Evolutionary conservation across 1,140 invertebrate genomes (phyloP).

Genomic region (Bursaphelenchus mucronatus): DNA sequence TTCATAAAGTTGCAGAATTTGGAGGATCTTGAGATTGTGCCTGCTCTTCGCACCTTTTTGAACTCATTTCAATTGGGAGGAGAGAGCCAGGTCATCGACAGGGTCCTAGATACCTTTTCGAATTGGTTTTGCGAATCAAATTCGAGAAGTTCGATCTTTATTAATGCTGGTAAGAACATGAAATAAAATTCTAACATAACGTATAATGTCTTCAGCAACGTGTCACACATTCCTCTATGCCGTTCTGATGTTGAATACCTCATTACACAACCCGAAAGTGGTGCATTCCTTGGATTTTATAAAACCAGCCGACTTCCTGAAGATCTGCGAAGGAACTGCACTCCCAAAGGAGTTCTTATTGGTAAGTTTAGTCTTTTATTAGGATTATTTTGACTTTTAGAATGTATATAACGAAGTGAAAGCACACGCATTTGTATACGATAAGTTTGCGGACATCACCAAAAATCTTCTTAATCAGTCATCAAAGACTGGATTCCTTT

Average conservation of each 20-base stretch:
- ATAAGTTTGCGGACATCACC: slow-evolving; percentile 5
- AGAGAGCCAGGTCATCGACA: slow-evolving; percentile 16
- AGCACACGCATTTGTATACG: slow-evolving; percentile 7
- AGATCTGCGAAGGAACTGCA: slow-evolving; percentile 4
- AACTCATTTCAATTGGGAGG: slow-evolving; percentile 15
- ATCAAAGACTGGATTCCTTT: slow-evolving; percentile 17
- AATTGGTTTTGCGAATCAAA: slow-evolving; percentile 18
- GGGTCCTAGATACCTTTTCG: slow-evolving; percentile 9
- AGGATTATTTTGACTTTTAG: neutral
- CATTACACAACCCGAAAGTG: slow-evolving; percentile 20
- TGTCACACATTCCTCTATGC: slow-evolving; percentile 18
- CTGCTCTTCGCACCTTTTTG: slow-evolving; percentile 8
- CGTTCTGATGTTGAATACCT: slow-evolving; percentile 16
- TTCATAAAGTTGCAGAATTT: slow-evolving; percentile 14
- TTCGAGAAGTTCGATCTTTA: too few relatives aligned
- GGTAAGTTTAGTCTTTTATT: slow-evolving; percentile 3
- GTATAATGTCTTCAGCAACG: neutral
- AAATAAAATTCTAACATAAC: too few relatives aligned
- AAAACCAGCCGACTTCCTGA: slow-evolving; percentile 11
- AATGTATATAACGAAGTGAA: slow-evolving; percentile 19
- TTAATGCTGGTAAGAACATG: too few relatives aligned
- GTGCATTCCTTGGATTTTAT: slow-evolving; percentile 5
- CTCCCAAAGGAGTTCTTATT: slow-evolving; percentile 16
- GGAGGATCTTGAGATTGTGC: neutral
- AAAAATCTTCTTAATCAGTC: neutral